Percentiles rank a stretch among this genome's conserved stretches.
These are phyloP conservation scores for Melanogrammus aeglefinus DNA, from an alignment of 2,797 vertebrate species.

Conservation along the genomic window DNA sequence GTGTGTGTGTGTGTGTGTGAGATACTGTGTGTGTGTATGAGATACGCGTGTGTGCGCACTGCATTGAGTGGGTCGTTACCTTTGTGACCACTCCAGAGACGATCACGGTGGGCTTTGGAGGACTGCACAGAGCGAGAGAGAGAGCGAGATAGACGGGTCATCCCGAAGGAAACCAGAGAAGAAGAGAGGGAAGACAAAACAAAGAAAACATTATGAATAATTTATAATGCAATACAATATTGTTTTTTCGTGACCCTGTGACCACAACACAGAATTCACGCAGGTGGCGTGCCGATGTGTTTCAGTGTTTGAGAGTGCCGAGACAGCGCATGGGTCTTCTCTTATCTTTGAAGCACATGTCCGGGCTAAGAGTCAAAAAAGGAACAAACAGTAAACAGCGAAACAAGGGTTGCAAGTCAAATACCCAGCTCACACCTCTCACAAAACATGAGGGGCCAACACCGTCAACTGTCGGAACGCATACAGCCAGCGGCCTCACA, in stretches of 20 bases:
- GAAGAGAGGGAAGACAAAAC: not conserved
- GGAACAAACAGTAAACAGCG: not conserved
- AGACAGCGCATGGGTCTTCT: too few relatives aligned
- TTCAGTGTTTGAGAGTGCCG: not conserved
- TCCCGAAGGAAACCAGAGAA: not conserved
- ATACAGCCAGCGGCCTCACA: constrained; percentile 28
- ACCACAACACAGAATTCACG: not conserved
- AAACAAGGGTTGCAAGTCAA: not conserved
- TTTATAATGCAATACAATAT: not conserved
- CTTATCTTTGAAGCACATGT: not conserved
- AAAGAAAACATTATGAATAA: not conserved
- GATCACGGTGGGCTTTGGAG: constrained; percentile 80
- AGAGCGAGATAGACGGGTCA: not conserved
- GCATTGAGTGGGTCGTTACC: constrained; percentile 68
- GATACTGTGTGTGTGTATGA: constrained; percentile 4
- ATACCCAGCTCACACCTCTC: constrained; percentile 7
- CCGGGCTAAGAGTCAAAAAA: not conserved
- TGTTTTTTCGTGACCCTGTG: not conserved
- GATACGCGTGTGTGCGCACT: constrained; percentile 72
- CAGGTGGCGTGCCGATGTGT: not conserved
- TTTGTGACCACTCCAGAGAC: constrained; percentile 90
- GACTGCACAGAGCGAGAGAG: constrained; percentile 63
- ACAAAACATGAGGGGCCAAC: constrained; percentile 36
- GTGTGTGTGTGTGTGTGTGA: constrained; percentile 4
- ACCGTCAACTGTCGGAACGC: constrained; percentile 43